Evolutionary conservation across 2,797 vertebrate genomes (phyloP).

Genomic region (Vipera latastei): DNA sequence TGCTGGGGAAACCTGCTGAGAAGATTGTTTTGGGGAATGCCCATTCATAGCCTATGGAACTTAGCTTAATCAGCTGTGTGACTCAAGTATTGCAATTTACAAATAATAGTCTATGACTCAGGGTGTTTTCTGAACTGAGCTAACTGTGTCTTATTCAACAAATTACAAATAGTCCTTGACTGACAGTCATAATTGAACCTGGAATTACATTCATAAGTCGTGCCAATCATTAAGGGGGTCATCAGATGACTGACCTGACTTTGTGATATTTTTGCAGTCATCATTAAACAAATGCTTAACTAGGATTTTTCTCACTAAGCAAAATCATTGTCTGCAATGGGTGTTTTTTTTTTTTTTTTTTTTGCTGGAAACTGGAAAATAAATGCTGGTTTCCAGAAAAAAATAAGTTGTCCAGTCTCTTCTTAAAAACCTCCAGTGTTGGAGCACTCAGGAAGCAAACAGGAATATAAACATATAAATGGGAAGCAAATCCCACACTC

Average conservation of each 20-base stretch:
- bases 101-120: not conserved
- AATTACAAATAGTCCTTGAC: not conserved
- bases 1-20: not conserved
- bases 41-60: not conserved
- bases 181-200: not conserved
- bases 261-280: not conserved
- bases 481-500: no score
- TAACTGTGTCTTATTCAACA: not conserved
- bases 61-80: not conserved
- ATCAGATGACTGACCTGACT: not conserved
- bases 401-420: not conserved
- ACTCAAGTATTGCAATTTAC: not conserved
- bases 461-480: no score
- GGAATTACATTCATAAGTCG: not conserved
- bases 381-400: not conserved
- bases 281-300: not conserved
- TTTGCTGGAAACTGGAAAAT: not conserved
- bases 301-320: not conserved
- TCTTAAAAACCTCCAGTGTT: no score
- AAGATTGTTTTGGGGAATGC: not conserved
- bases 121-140: not conserved
- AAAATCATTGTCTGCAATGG: not conserved
- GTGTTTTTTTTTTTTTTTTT: not conserved
- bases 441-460: no score
- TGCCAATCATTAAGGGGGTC: not conserved